Evolutionary conservation across 2,113 vertebrate genomes (phyloP), one percentile per base, ranked within the genome.

Genomic region (Chaetodon auriga): DNA sequence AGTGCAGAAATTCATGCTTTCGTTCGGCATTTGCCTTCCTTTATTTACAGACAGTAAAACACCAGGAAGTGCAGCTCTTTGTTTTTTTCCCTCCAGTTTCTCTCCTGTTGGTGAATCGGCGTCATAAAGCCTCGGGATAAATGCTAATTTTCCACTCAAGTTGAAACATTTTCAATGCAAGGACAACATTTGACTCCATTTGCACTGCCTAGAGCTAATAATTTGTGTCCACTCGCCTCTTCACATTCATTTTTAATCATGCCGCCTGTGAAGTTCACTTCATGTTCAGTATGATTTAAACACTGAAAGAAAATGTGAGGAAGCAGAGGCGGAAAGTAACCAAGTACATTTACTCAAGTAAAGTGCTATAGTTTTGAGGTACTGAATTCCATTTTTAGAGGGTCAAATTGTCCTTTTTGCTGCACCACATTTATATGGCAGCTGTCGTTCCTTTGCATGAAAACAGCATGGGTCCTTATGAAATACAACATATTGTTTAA

Each of bases 141-240:
- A 55, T 73, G n/a, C 53, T 8, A 54, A 69, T 63, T n/a, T 41
- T 35, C 19, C 1, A 4, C 36, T 46, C 6, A 49, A 38, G 19
- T 30, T 45, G 6, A 49, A 75, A 55, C 30, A 63, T 55, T 66
- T 61, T n/a, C 48, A 72, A 43, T 65, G 21, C 18, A 58, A 16
- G 0, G 11, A 45, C 36, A 61, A 46, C 7, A 16, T 38, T 55
- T 30, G 43, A 58, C 14, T 54, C 30, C 48, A 30, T 64, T 23
- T 41, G 35, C 48, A 41, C 8, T 14, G 48, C 76, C 63, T 25
- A 1, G 18, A 70, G 53, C 62, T 45, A 36, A 38, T n/a, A 10
- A 57, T 54, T 41, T 35, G 48, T 35, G 41, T 63, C 63, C 46
- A 54, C 41, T 43, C 13, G 3, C 19, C 36, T 57, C 62, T 12